Evolutionary conservation across 2,797 vertebrate species (phyloP), one percentile per base, ranked within the genome.

Genomic region (Menidia menidia): DNA sequence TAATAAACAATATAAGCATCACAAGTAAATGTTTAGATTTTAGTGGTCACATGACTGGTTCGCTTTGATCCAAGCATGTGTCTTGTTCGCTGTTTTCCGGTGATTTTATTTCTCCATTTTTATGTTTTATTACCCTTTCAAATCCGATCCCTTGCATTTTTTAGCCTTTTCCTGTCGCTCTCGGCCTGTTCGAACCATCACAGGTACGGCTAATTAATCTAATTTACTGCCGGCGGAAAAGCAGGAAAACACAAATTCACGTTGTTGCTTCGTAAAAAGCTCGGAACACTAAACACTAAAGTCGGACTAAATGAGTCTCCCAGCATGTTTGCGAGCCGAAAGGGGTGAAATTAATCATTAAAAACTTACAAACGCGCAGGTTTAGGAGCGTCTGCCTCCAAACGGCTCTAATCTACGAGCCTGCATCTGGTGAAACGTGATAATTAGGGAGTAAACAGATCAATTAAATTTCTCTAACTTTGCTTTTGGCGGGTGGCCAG

Each of bases 381-480:
- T 60, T n/a, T 39, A 50, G 14, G 43, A 69, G 47, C 19, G 48
- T 62, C 62, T 68, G 65, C 48, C 16, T 62, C 31, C 48, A 50
- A 53, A 68, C 12, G 42, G 55, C 42, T 55, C n/a, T 65, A 33
- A 47, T 61, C 45, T 39, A 15, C 0, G 3, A 59, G 64, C 41
- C 15, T 43, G 11, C 6, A n/a, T 62, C 11, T 48, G 63, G 47
- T 62, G 43, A 43, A 57, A 56, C 59, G 14, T 13, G 16, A 81
- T 82, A 60, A 67, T 50, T 2, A 4, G 18, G 54, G 55, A 70
- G 51, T 19, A 47, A 77, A 65, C 14, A 3, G 78, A 80, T 76
- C 68, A 53, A 61, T 44, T 66, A 60, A 10, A 13, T 54, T 35
- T 31, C n/a, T 65, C 53, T 41, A 15, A 52, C 73, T 65, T 64